These are phyloP conservation scores for Calephelis virginiensis DNA, from an alignment of 1,140 invertebrate species.

Conservation along the genomic window DNA sequence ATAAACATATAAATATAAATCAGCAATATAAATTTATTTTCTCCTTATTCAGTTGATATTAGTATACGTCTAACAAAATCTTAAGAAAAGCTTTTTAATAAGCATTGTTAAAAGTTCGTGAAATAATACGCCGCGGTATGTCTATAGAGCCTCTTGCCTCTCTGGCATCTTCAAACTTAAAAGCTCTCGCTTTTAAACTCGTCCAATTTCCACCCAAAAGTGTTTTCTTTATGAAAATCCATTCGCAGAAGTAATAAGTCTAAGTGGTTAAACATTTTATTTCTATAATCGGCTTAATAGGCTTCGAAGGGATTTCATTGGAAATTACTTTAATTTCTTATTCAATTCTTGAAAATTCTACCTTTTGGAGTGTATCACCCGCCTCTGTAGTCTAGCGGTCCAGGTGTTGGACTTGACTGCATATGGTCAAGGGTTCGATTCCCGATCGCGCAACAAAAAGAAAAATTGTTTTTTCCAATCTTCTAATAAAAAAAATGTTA, in stretches of 20 bases:
- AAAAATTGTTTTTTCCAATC: too few relatives aligned
- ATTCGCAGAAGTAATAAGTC: neutral
- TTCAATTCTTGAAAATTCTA: too few relatives aligned
- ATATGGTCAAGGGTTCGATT: too few relatives aligned
- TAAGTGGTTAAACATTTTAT: conserved; percentile 2
- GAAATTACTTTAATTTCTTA: too few relatives aligned
- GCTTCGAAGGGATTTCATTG: neutral
- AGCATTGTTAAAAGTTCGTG: neutral
- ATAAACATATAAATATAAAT: too few relatives aligned
- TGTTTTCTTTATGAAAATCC: conserved; percentile 15
- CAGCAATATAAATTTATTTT: too few relatives aligned
- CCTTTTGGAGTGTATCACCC: too few relatives aligned
- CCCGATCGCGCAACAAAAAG: too few relatives aligned
- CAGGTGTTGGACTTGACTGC: too few relatives aligned
- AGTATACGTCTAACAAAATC: neutral
- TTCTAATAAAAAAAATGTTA: too few relatives aligned
- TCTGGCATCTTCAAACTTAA: conserved; percentile 11
- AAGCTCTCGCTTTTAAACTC: conserved; percentile 14
- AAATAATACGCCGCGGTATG: neutral
- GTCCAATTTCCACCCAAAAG: conserved; percentile 5
- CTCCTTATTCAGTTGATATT: too few relatives aligned
- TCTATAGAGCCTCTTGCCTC: conserved; percentile 7
- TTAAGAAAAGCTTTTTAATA: neutral
- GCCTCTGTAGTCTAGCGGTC: too few relatives aligned
- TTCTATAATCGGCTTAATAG: neutral